Base-by-base conservation (phyloP, 2,113 vertebrate species). In the Otus sunia region DNA sequence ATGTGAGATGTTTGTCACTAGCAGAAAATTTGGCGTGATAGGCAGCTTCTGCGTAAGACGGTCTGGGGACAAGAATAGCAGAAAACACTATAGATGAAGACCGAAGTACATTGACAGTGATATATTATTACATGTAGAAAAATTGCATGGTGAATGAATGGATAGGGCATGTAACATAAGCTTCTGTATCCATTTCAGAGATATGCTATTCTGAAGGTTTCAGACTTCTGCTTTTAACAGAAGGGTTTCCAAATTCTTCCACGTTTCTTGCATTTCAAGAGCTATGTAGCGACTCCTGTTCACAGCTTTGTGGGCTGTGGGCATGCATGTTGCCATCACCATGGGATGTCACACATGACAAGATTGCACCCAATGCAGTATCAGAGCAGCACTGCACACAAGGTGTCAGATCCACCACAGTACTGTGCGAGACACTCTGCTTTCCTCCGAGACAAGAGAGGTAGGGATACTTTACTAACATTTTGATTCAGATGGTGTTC, bases 11-110 rank as follows among this genome's bases (percentile, higher is more conserved):
- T 92, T 97, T 96, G 73, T 91, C 90, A 72, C 62, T 86, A 82
- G 66, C 73, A 86, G 82, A 78, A 95, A 89, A 93, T 76, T 47
- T 85, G 62, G 49, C 3, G 0, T 94, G 92, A 93, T 93, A 75
- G 87, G 91, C 85, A 92, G 90, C 29, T 69, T 91, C 77, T 97
- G 87, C 3, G 0, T 86, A 83, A 90, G 62, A 56, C 77, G 88
- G 81, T 91, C 84, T 95, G 91, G 41, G 60, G 50, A 94, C 89
- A 82, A 67, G 82, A 90, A 96, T 64, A 95, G 91, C 81, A 91
- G 91, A 87, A 78, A 90, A 20, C 0, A 0, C 64, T 84, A 60
- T 43, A 84, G 79, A 81, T 68, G 92, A 95, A 86, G 76, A 37
- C 34, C 81, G 79, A 93, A 62, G 56, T 77, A 55, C 43, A 23